A percentile compares a stretch with the other conserved stretches of the same genome.
Evolutionary conservation across 92 coral and sea anemone species (phyloP).

Genomic region (Paramuricea clavata): DNA sequence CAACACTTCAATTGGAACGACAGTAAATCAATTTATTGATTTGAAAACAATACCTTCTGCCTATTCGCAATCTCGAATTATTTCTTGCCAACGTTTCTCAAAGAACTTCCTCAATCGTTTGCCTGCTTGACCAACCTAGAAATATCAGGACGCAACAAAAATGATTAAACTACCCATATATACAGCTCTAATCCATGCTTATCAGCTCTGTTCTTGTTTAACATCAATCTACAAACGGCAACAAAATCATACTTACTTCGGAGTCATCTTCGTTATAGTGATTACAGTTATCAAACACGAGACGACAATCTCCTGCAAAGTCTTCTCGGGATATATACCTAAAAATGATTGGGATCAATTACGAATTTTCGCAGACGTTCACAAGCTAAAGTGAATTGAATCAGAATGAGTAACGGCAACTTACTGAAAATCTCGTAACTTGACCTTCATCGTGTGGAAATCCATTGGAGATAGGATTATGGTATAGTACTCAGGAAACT

Average conservation of each 20-base stretch:
- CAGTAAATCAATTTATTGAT: background rate
- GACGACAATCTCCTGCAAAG: slow-evolving; percentile 91
- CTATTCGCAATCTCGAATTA: slow-evolving; percentile 46
- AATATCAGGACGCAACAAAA: background rate
- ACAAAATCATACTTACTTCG: slow-evolving; percentile 70
- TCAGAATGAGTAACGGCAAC: slow-evolving; percentile 38
- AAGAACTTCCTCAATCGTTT: slow-evolving; percentile 90
- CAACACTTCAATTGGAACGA: no score
- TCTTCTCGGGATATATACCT: slow-evolving; percentile 87
- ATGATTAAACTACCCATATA: no score
- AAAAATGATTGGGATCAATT: background rate
- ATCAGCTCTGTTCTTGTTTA: no score
- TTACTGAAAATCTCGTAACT: slow-evolving; percentile 98
- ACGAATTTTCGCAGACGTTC: background rate
- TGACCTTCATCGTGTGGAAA: slow-evolving; percentile 98
- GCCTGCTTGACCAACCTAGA: slow-evolving; percentile 97
- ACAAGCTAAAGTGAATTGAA: background rate
- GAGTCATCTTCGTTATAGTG: slow-evolving; percentile 99
- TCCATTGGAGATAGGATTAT: slow-evolving; percentile 95
- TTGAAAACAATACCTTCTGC: slow-evolving; percentile 6
- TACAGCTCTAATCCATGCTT: no score
- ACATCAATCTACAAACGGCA: no score
- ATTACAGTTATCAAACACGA: slow-evolving; percentile 93
- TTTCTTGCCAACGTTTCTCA: slow-evolving; percentile 88
- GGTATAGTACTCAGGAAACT: slow-evolving; percentile 98